Conservation (phyloP, 2,113 vertebrate species). For the Leucoraja erinaceus region DNA sequence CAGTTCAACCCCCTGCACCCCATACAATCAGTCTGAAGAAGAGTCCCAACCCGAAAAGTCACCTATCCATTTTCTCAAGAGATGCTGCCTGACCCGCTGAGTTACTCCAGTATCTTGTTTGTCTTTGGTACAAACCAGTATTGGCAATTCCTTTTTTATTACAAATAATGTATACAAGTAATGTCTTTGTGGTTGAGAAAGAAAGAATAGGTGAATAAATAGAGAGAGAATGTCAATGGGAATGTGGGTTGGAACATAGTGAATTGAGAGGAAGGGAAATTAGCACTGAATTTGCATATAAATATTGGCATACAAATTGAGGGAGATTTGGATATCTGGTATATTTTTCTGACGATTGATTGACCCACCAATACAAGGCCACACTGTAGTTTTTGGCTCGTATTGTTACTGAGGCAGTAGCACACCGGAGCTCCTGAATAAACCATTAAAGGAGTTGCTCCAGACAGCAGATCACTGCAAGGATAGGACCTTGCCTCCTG, state of each 20-base stretch:
- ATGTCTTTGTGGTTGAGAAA: background rate
- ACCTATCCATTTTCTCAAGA: too few species aligned
- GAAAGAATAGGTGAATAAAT: background rate
- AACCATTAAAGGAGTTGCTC: background rate
- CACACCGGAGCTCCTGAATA: background rate
- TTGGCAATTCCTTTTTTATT: too few species aligned
- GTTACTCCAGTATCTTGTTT: too few species aligned
- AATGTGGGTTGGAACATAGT: background rate
- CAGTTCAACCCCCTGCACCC: too few species aligned
- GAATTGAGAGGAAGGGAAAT: background rate
- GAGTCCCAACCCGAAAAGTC: too few species aligned
- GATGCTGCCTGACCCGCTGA: too few species aligned
- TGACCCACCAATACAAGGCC: constrained; percentile 2
- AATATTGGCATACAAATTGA: background rate
- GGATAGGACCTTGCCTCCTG: background rate
- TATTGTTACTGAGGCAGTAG: background rate
- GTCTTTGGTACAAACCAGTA: too few species aligned
- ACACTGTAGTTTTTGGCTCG: background rate
- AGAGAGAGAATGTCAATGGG: background rate
- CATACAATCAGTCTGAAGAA: too few species aligned
- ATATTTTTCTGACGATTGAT: background rate
- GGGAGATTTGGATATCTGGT: background rate
- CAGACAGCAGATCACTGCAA: background rate
- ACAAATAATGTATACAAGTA: too few species aligned
- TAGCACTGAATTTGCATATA: background rate